Evolutionary conservation across 2,888 invertebrate genomes (phyloP).

Genomic region (Vanessa cardui): DNA sequence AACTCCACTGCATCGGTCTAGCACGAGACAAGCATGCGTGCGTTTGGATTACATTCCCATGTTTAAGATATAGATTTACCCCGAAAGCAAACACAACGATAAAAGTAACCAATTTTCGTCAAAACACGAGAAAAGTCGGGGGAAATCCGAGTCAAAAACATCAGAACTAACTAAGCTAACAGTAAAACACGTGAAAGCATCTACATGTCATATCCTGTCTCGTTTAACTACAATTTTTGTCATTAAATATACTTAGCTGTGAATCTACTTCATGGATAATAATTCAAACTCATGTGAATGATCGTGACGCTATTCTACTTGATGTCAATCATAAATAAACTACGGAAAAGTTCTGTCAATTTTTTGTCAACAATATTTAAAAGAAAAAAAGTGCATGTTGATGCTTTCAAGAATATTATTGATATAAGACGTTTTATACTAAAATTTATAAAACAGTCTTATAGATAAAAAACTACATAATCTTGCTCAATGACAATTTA

Average conservation of each 20-base stretch:
- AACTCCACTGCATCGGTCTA: slow-evolving; percentile 95
- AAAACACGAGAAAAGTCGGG: too few relatives aligned
- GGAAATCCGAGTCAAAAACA: slow-evolving; percentile 31
- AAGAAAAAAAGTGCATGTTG: slow-evolving; percentile 21
- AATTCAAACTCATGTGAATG: slow-evolving; percentile 12
- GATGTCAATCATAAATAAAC: neutral
- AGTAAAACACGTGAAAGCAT: slow-evolving; percentile 44
- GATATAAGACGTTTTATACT: slow-evolving; percentile 16
- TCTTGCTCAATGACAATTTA: neutral
- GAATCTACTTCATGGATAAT: slow-evolving; percentile 2
- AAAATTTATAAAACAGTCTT: neutral
- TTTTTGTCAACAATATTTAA: neutral
- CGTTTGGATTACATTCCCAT: slow-evolving; percentile 23
- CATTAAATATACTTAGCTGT: neutral
- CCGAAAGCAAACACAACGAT: neutral
- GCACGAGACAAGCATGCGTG: slow-evolving; percentile 47
- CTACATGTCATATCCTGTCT: slow-evolving; percentile 31
- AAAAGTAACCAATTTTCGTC: neutral
- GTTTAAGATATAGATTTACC: slow-evolving; percentile 22
- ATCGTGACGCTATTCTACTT: slow-evolving; percentile 11
- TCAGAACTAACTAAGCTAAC: slow-evolving; percentile 37
- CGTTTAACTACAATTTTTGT: slow-evolving; percentile 4
- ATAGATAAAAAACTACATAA: neutral
- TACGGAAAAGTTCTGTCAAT: neutral
- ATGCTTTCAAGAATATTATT: slow-evolving; percentile 34